Percentiles rank a stretch among this genome's conserved stretches.
Conservation (phyloP, 53 echinoderm and acorn worm species). For the Holothuria leucospilota region DNA sequence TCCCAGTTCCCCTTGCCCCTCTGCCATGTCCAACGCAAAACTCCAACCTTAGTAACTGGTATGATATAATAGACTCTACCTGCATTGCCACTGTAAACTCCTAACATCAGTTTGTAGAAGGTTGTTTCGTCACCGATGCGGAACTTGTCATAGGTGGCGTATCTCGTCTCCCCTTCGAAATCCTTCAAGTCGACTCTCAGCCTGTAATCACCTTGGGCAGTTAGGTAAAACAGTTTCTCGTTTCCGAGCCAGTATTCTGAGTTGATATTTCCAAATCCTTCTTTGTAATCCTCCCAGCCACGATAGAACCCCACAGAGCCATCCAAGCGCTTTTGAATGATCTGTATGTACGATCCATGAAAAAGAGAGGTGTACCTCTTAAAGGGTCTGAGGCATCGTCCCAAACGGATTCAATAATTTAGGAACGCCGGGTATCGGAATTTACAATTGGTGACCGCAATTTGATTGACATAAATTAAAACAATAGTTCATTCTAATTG, state of each 20-base stretch:
- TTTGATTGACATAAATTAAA: too few relatives aligned
- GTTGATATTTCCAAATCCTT: slow-evolving; percentile 75
- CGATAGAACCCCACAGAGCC: slow-evolving; percentile 70
- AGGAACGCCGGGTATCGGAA: too few relatives aligned
- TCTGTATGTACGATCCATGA: slow-evolving; percentile 25
- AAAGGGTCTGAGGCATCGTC: too few relatives aligned
- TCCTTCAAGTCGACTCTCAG: slow-evolving; percentile 67
- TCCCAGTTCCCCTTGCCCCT: neutral
- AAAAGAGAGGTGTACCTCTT: too few relatives aligned
- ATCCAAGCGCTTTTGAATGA: slow-evolving; percentile 72
- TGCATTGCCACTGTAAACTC: slow-evolving; percentile 69
- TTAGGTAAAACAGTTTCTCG: slow-evolving; percentile 69
- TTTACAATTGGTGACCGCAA: too few relatives aligned
- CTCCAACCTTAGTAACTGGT: too few relatives aligned
- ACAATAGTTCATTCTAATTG: too few relatives aligned
- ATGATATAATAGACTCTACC: slow-evolving; percentile 28
- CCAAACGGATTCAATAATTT: too few relatives aligned
- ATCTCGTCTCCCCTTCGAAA: slow-evolving; percentile 56
- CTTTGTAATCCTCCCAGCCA: slow-evolving; percentile 65
- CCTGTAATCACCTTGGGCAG: slow-evolving; percentile 63
- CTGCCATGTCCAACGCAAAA: too few relatives aligned
- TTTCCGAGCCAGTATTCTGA: slow-evolving; percentile 79
- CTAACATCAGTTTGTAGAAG: slow-evolving; percentile 66
- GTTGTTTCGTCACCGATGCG: slow-evolving; percentile 60
- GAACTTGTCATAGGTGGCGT: slow-evolving; percentile 74